phyloP scores from a whole-genome alignment of 2,888 invertebrate genomes.

The Sericinus montela region DNA sequence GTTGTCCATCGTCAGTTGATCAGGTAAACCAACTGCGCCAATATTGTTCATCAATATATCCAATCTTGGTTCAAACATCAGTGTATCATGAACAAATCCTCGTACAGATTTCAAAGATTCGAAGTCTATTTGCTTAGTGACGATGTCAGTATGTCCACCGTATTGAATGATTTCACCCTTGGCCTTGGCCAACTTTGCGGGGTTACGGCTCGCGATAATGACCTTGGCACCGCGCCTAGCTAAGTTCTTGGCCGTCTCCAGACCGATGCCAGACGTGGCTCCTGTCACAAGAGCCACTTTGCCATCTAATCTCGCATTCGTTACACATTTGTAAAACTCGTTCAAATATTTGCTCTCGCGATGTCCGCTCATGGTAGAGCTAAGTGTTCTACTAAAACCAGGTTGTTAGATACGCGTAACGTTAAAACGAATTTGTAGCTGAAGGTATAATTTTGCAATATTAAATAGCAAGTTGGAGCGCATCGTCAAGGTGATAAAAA shows the following conservation, averaged over 20 bases:
- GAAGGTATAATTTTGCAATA: too few species aligned
- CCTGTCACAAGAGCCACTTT: constrained; percentile 64
- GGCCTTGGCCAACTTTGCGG: constrained; percentile 40
- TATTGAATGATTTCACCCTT: constrained; percentile 35
- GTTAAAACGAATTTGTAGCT: too few species aligned
- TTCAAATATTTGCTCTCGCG: too few species aligned
- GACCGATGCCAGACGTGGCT: constrained; percentile 52
- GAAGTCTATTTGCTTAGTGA: constrained; percentile 64
- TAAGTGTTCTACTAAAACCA: too few species aligned
- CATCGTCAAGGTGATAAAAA: too few species aligned
- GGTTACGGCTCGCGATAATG: constrained; percentile 76
- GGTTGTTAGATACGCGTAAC: too few species aligned
- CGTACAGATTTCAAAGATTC: constrained; percentile 73
- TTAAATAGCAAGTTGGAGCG: too few species aligned
- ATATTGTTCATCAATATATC: constrained; percentile 45
- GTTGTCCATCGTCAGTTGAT: constrained; percentile 77
- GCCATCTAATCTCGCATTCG: constrained; percentile 36
- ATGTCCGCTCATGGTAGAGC: too few species aligned
- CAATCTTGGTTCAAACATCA: constrained; percentile 62
- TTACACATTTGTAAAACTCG: too few species aligned
- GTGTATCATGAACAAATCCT: constrained; percentile 77
- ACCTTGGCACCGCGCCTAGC: constrained; percentile 76
- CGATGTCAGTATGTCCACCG: constrained; percentile 39
- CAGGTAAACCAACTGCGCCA: constrained; percentile 43
- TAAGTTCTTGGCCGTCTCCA: constrained; percentile 55